Percentiles rank a stretch among this genome's conserved stretches.
These are phyloP conservation scores for Agrypnus murinus DNA, from an alignment of 2,888 invertebrate species.

Conservation along the genomic window DNA sequence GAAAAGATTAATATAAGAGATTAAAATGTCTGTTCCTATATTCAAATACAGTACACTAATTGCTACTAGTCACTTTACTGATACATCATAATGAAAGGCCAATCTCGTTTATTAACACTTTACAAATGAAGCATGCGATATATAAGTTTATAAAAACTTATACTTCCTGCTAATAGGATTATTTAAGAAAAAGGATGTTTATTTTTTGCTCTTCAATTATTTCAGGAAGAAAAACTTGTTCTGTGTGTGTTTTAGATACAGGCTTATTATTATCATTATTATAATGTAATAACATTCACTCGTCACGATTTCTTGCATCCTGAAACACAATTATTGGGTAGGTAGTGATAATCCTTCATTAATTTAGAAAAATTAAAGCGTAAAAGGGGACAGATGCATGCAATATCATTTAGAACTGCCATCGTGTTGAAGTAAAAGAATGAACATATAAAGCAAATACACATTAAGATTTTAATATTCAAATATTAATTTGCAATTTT, in stretches of 20 bases:
- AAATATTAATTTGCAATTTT: no score
- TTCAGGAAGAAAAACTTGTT: constrained; percentile 4
- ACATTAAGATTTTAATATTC: no score
- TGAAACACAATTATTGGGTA: not conserved
- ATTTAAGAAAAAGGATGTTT: not conserved
- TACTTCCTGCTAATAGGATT: constrained; percentile 4
- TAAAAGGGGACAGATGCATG: no score
- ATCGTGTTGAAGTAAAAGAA: no score
- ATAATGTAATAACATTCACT: constrained; percentile 14
- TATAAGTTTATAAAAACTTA: not conserved
- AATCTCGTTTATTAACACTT: constrained; percentile 2
- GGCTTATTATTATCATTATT: not conserved
- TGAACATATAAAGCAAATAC: no score
- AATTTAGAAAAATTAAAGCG: no score
- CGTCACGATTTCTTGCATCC: constrained; percentile 4
- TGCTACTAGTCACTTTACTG: not conserved
- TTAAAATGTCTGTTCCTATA: no score
- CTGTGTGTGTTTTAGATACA: not conserved
- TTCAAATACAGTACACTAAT: constrained; percentile 5
- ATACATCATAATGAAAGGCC: constrained; percentile 1
- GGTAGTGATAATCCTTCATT: no score
- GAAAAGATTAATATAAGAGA: no score
- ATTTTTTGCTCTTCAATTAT: constrained; percentile 12
- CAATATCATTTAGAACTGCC: no score
- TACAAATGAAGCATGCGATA: not conserved